These are phyloP conservation scores for Lycocorax pyrrhopterus DNA, from an alignment of 2,113 vertebrate genomes.

Conservation along the genomic window DNA sequence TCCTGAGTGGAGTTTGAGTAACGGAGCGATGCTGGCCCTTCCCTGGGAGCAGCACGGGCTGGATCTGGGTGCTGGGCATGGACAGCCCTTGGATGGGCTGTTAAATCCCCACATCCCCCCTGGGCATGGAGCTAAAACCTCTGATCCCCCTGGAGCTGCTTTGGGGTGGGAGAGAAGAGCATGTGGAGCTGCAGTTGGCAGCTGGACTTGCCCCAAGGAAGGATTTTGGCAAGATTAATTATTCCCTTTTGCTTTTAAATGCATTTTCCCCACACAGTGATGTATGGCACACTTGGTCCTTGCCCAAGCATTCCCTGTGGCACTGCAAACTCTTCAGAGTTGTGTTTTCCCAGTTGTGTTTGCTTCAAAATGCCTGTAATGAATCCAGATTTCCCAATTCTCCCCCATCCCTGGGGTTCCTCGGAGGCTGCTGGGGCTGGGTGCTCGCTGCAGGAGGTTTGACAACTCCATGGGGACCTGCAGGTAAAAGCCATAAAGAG, in stretches of 20 bases:
- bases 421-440: neutral
- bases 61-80: accelerated
- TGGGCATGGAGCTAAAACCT: neutral
- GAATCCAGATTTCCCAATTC: neutral
- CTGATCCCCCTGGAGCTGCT: neutral
- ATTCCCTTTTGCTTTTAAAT: neutral
- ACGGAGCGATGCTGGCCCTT: accelerated
- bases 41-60: accelerated
- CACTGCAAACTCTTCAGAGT: accelerated
- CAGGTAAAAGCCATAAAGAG: neutral
- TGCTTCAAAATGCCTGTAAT: neutral
- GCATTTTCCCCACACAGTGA: neutral
- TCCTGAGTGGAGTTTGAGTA: neutral
- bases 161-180: neutral
- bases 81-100: neutral
- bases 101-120: neutral
- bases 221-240: neutral
- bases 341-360: neutral
- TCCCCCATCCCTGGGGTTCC: neutral
- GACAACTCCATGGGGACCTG: neutral
- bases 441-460: accelerated
- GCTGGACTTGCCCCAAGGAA: neutral
- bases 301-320: neutral
- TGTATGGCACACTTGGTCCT: accelerated
- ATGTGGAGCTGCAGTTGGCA: neutral